Percentiles rank a stretch among this genome's conserved stretches.
phyloP scores from a whole-genome alignment of 2,797 vertebrate genomes.

The Pipistrellus pygmaeus region DNA sequence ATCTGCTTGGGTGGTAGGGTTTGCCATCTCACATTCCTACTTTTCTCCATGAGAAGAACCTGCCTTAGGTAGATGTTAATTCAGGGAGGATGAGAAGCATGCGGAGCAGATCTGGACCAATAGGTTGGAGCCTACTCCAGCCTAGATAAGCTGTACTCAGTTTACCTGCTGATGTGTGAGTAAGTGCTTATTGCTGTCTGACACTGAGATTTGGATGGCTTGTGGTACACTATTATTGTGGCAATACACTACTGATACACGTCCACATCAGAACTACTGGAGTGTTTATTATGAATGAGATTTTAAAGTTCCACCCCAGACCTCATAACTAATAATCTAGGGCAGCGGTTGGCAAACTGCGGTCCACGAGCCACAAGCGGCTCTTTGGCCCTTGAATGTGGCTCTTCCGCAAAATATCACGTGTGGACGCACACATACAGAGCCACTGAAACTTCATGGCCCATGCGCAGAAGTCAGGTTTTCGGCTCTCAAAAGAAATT shows the following conservation, averaged over 20 bases:
- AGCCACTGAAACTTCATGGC: too few relatives aligned
- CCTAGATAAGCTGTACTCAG: not conserved
- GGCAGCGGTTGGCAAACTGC: too few relatives aligned
- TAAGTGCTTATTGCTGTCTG: not conserved
- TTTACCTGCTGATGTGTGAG: not conserved
- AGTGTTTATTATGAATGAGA: not conserved
- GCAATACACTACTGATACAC: not conserved
- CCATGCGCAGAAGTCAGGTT: too few relatives aligned
- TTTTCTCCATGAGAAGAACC: slow-evolving; percentile 4
- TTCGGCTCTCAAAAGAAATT: too few relatives aligned
- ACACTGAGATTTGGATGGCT: not conserved
- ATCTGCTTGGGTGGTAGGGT: not conserved
- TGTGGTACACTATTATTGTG: not conserved
- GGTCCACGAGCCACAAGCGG: too few relatives aligned
- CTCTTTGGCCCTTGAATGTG: too few relatives aligned
- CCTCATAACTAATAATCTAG: not conserved
- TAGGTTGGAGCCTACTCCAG: not conserved
- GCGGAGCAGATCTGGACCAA: not conserved
- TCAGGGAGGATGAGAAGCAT: not conserved
- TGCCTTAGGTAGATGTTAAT: not conserved
- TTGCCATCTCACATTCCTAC: not conserved
- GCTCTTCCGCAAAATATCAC: too few relatives aligned
- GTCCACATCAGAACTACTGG: not conserved
- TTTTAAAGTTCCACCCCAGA: not conserved
- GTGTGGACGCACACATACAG: too few relatives aligned